Conservation (phyloP, 2,797 vertebrate genomes). For the Alca torda region DNA sequence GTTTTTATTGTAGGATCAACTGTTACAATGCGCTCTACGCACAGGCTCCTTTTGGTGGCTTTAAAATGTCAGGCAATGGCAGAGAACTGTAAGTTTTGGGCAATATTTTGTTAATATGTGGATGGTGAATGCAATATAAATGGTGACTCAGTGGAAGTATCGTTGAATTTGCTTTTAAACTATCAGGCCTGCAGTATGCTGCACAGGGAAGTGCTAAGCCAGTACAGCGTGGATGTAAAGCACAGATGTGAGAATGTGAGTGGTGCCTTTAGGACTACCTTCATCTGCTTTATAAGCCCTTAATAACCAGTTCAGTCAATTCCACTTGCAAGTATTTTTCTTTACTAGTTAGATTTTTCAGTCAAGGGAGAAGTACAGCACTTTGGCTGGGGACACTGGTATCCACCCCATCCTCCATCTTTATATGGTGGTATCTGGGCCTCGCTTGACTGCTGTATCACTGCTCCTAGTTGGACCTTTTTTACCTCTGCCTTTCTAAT, state of each 20-base stretch:
- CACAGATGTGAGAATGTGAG: neutral
- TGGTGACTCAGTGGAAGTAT: neutral
- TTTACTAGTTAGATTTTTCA: neutral
- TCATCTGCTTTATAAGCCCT: neutral
- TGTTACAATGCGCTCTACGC: conserved; percentile 94
- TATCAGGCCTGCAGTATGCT: neutral
- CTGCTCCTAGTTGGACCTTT: neutral
- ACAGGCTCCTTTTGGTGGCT: conserved; percentile 92
- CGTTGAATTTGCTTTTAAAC: conserved; percentile 1
- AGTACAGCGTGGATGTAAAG: neutral
- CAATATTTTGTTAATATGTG: neutral
- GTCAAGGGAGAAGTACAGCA: neutral
- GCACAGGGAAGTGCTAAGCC: neutral
- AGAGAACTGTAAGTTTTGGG: conserved; percentile 90
- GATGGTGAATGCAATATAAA: neutral
- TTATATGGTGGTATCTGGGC: neutral
- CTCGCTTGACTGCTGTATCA: neutral
- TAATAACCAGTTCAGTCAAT: neutral
- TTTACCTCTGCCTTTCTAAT: neutral
- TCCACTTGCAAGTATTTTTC: neutral
- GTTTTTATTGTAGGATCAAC: conserved; percentile 85
- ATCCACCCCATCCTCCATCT: neutral
- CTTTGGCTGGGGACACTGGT: neutral
- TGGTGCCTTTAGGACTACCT: neutral
- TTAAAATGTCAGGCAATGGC: conserved; percentile 96